These are phyloP conservation scores for Steinernema feltiae DNA, from an alignment of 1,140 invertebrate species.

Conservation along the genomic window DNA sequence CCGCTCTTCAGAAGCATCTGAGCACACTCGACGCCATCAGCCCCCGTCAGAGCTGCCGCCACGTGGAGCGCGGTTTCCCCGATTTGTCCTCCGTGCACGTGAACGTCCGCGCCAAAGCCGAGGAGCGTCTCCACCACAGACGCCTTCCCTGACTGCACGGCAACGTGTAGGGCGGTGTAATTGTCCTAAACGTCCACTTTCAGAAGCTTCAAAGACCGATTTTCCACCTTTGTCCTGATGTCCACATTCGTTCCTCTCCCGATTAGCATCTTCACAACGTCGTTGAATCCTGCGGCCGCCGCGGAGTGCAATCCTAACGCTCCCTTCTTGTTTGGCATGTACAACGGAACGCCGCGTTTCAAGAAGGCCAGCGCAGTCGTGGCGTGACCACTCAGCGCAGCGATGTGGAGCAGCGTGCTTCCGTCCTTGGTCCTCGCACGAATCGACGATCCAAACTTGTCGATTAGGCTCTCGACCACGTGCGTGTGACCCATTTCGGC, in stretches of 20 bases:
- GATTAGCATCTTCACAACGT: slow-evolving; percentile 89
- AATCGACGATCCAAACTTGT: slow-evolving; percentile 76
- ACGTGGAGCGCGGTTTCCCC: slow-evolving; percentile 43
- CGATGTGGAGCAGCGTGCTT: slow-evolving; percentile 66
- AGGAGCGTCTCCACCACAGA: slow-evolving; percentile 89
- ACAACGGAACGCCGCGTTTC: slow-evolving; percentile 95
- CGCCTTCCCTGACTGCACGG: slow-evolving; percentile 90
- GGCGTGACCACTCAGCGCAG: slow-evolving; percentile 77
- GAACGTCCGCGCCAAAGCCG: slow-evolving; percentile 90
- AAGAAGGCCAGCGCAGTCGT: slow-evolving; percentile 97
- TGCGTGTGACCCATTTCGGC: slow-evolving; percentile 90
- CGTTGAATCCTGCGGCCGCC: slow-evolving; percentile 74
- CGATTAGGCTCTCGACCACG: slow-evolving; percentile 88
- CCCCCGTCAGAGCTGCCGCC: slow-evolving; percentile 74
- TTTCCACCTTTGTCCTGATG: slow-evolving; percentile 83
- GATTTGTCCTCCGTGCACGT: slow-evolving; percentile 72
- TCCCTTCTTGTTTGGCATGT: slow-evolving; percentile 89
- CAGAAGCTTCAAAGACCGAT: slow-evolving; percentile 50
- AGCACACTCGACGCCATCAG: slow-evolving; percentile 82
- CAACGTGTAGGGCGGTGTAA: slow-evolving; percentile 94
- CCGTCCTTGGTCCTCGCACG: slow-evolving; percentile 68
- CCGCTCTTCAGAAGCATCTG: slow-evolving; percentile 95
- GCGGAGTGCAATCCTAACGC: slow-evolving; percentile 62
- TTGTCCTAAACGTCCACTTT: slow-evolving; percentile 69
- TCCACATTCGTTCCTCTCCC: slow-evolving; percentile 93